Evolutionary conservation across 35 echinoderm and acorn worm species (phyloP).

Genomic region (Diadema setosum): DNA sequence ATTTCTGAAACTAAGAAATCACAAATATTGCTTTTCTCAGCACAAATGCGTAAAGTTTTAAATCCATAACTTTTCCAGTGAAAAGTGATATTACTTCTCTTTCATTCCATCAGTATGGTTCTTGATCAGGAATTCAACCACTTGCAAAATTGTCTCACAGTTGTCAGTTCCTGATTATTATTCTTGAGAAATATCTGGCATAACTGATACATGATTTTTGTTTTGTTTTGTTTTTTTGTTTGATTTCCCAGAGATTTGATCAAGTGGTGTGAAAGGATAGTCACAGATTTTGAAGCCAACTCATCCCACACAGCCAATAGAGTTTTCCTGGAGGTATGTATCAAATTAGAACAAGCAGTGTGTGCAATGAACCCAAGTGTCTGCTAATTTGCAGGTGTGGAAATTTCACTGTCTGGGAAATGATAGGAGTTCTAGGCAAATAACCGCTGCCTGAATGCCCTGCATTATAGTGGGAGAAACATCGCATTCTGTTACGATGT

Average conservation of each 20-base stretch:
- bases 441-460: no score
- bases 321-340: conserved; percentile 86
- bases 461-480: no score
- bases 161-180: neutral
- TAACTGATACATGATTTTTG: neutral
- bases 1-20: no score
- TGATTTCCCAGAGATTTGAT: conserved; percentile 69
- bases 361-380: no score
- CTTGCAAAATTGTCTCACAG: neutral
- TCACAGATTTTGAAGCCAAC: conserved; percentile 27
- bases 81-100: neutral
- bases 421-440: no score
- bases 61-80: neutral
- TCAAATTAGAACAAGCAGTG: no score
- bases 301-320: conserved; percentile 59
- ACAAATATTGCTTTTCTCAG: no score
- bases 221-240: neutral
- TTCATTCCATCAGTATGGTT: neutral
- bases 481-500: no score
- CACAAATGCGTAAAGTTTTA: neutral
- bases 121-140: neutral
- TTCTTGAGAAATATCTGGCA: neutral
- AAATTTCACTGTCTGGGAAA: no score
- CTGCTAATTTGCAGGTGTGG: no score
- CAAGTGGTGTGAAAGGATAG: conserved; percentile 95